These are phyloP conservation scores for Chelmon rostratus DNA, from an alignment of 2,797 vertebrate species.

Conservation along the genomic window DNA sequence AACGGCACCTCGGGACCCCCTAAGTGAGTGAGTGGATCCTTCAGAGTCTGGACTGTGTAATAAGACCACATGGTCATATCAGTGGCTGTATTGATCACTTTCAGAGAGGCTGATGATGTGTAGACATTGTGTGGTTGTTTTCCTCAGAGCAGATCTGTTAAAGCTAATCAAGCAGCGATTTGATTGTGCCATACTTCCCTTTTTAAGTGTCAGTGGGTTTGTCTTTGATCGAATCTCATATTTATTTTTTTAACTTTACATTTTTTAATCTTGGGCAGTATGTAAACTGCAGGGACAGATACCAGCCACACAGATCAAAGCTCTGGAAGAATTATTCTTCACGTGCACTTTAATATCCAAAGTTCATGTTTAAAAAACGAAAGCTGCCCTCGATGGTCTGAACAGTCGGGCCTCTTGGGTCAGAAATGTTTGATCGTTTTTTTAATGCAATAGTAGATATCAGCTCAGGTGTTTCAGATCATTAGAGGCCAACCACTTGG, in stretches of 20 bases:
- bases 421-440: constrained; percentile 15
- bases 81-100: background rate
- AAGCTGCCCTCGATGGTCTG: constrained; percentile 31
- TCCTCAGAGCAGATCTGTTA: constrained; percentile 45
- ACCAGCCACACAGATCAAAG: constrained; percentile 51
- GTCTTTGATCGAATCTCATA: constrained; percentile 41
- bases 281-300: constrained; percentile 24
- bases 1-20: constrained; percentile 27
- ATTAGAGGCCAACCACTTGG: constrained; percentile 26
- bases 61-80: background rate
- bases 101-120: background rate
- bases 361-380: constrained; percentile 36
- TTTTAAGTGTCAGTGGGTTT: constrained; percentile 28
- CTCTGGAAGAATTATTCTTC: constrained; percentile 17
- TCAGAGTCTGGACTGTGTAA: background rate
- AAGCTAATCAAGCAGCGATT: constrained; percentile 40
- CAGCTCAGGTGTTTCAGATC: constrained; percentile 1
- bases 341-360: constrained; percentile 66
- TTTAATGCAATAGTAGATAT: background rate
- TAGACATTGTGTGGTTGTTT: background rate
- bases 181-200: constrained; percentile 44
- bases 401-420: background rate
- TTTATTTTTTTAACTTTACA: constrained; percentile 51
- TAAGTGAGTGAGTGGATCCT: background rate
- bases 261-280: constrained; percentile 11